Conservation (phyloP, 2,113 vertebrate genomes). For the Gallinago undulata region DNA sequence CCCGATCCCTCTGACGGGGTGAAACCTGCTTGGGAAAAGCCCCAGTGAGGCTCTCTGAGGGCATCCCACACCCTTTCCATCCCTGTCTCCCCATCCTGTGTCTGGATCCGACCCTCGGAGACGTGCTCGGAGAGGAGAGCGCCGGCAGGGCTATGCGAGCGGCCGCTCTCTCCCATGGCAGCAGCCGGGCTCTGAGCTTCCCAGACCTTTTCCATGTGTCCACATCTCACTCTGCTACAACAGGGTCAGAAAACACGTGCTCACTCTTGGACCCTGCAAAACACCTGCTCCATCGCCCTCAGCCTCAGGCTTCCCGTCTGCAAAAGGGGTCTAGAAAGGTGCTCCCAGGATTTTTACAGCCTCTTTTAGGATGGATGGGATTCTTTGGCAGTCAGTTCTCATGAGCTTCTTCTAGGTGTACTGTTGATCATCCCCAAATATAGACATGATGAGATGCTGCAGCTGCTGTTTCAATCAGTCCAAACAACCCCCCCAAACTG, state of each 20-base stretch:
- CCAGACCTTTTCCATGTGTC: not conserved
- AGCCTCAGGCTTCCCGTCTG: not conserved
- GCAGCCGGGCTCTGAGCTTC: not conserved
- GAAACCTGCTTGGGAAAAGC: not conserved
- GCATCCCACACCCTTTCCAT: not conserved
- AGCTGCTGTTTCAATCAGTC: not conserved
- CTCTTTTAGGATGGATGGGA: fast-evolving
- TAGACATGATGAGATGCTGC: not conserved
- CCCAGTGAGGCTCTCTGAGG: fast-evolving
- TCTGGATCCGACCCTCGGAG: fast-evolving
- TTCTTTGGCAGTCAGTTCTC: not conserved
- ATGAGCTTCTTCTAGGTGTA: not conserved
- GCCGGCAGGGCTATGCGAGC: fast-evolving
- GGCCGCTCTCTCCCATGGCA: not conserved
- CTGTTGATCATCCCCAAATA: no score
- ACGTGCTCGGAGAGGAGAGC: fast-evolving
- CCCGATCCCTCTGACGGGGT: not conserved
- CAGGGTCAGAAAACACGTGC: fast-evolving
- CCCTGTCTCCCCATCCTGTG: not conserved
- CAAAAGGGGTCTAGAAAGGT: not conserved
- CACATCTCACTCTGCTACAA: not conserved
- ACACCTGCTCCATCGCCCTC: fast-evolving
- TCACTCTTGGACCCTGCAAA: not conserved
- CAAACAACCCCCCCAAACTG: not conserved
- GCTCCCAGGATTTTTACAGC: not conserved